Percentiles rank a stretch among this genome's conserved stretches.
Conservation (phyloP, 2,888 invertebrate species). For the Cheilosia urbana region DNA sequence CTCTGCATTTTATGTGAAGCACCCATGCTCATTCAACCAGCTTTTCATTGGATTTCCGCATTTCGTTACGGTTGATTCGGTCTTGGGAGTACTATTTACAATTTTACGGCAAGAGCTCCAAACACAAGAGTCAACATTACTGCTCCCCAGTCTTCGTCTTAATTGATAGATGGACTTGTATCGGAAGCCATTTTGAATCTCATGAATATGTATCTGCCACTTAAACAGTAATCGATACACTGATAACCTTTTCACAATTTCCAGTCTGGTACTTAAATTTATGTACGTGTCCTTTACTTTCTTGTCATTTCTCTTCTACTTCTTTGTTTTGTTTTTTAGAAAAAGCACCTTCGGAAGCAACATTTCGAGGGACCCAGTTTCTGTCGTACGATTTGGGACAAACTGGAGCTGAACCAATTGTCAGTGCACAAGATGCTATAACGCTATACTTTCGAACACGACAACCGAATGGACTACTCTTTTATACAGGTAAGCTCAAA, state of each 20-base stretch:
- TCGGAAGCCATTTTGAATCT: slow-evolving; percentile 34
- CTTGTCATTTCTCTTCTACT: slow-evolving; percentile 12
- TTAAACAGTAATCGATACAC: slow-evolving; percentile 47
- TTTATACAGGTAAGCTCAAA: slow-evolving; percentile 91
- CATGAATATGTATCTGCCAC: slow-evolving; percentile 47
- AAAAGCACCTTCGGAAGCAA: slow-evolving; percentile 96
- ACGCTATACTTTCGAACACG: slow-evolving; percentile 96
- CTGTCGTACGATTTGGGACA: slow-evolving; percentile 95
- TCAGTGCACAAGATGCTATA: slow-evolving; percentile 95
- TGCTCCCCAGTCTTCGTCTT: too few relatives aligned
- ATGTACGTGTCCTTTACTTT: slow-evolving; percentile 14
- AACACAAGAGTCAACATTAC: slow-evolving; percentile 9
- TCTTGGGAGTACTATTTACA: slow-evolving; percentile 41
- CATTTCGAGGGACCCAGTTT: slow-evolving; percentile 96
- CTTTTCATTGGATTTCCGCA: slow-evolving; percentile 15
- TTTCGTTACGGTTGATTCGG: slow-evolving; percentile 28
- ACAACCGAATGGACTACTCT: slow-evolving; percentile 94
- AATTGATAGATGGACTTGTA: background rate
- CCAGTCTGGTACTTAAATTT: slow-evolving; percentile 8
- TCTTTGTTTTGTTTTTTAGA: slow-evolving; percentile 85
- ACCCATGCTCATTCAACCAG: slow-evolving; percentile 4
- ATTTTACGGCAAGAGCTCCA: slow-evolving; percentile 28
- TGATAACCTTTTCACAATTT: slow-evolving; percentile 40
- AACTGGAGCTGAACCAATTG: slow-evolving; percentile 93
- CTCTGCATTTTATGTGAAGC: slow-evolving; percentile 18